Percentiles rank a stretch among this genome's conserved stretches.
phyloP scores from a whole-genome alignment of 2,797 vertebrate genomes.

The Anolis apletophallus region DNA sequence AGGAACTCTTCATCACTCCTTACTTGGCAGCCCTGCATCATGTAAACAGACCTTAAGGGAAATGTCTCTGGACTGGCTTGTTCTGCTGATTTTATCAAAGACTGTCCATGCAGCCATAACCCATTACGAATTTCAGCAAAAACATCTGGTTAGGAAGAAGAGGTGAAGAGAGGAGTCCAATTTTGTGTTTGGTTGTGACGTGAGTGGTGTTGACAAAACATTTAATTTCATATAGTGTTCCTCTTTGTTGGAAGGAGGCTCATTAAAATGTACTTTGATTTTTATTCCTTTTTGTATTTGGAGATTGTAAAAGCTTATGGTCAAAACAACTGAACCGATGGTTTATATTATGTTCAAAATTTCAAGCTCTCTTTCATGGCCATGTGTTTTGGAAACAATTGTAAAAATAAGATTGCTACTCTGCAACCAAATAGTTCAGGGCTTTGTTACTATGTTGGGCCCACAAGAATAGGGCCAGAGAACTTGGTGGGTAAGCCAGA shows the following conservation, averaged over 20 bases:
- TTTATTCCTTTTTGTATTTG: constrained; percentile 3
- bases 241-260: constrained; percentile 1
- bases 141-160: neutral
- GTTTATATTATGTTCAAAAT: constrained; percentile 12
- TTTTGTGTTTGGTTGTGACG: neutral
- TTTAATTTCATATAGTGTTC: neutral
- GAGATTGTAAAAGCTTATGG: neutral
- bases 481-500: neutral
- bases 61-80: neutral
- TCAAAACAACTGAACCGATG: constrained; percentile 4
- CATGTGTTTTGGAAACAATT: constrained; percentile 15
- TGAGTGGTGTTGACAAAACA: neutral
- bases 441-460: neutral
- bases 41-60: neutral
- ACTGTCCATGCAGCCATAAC: neutral
- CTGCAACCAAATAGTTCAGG: neutral
- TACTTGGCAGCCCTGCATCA: neutral
- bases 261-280: constrained; percentile 18
- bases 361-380: constrained; percentile 13
- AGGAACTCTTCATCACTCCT: neutral
- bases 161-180: neutral
- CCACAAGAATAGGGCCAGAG: neutral
- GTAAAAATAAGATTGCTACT: constrained; percentile 6
- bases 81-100: constrained; percentile 6
- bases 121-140: neutral